Evolutionary conservation across 1,140 invertebrate species (phyloP).

Genomic region (Cydia amplana): DNA sequence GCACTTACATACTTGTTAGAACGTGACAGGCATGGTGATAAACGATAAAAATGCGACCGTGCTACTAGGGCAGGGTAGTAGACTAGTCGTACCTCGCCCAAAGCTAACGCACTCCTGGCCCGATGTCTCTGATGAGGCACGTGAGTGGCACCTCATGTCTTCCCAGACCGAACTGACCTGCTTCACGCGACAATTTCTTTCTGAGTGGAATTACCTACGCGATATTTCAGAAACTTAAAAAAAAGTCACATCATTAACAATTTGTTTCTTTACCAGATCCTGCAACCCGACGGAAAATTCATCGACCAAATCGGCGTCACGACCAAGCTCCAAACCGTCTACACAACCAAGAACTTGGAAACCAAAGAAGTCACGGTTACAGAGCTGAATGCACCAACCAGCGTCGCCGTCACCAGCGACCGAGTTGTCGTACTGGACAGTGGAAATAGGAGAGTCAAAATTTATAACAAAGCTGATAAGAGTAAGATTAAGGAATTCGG

Average conservation of each 20-base stretch:
- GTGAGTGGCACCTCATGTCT: too few relatives aligned
- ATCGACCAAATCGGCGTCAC: conserved; percentile 72
- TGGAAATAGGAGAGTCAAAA: conserved; percentile 84
- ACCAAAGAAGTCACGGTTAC: conserved; percentile 64
- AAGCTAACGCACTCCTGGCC: too few relatives aligned
- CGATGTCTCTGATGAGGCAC: too few relatives aligned
- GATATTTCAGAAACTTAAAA: too few relatives aligned
- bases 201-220: too few relatives aligned
- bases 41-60: too few relatives aligned
- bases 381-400: conserved; percentile 85
- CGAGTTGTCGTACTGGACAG: conserved; percentile 82
- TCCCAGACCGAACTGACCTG: too few relatives aligned
- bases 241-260: neutral
- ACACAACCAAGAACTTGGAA: conserved; percentile 56
- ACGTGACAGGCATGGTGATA: too few relatives aligned
- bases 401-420: conserved; percentile 81
- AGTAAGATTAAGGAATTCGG: conserved; percentile 81
- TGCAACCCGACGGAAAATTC: conserved; percentile 75
- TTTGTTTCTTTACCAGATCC: conserved; percentile 53
- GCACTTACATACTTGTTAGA: too few relatives aligned
- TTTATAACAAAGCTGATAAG: conserved; percentile 79
- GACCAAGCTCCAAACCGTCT: conserved; percentile 50
- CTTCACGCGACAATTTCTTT: too few relatives aligned
- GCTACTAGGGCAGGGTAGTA: too few relatives aligned
- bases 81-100: too few relatives aligned